phyloP scores from a whole-genome alignment of 2,113 vertebrate species.

The Sterna hirundo region DNA sequence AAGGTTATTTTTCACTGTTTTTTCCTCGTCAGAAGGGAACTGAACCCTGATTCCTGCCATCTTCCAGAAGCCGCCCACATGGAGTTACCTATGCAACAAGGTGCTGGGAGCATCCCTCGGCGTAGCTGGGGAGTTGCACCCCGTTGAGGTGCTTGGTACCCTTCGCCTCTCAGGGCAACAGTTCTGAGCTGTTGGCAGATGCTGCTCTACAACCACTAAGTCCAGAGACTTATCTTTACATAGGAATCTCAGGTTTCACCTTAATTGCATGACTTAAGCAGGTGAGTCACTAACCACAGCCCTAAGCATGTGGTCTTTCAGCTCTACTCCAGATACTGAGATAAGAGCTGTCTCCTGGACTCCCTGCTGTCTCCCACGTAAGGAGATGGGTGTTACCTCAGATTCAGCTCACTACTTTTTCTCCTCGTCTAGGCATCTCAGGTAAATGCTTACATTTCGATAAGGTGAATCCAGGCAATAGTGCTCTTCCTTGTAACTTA shows the following conservation, averaged over 20 bases:
- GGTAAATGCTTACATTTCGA: neutral
- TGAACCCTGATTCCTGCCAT: neutral
- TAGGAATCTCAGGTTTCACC: neutral
- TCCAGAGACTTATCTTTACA: neutral
- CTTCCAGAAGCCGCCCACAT: fast-evolving
- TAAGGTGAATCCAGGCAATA: neutral
- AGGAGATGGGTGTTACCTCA: neutral
- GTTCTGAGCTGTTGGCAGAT: neutral
- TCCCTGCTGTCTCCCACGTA: neutral
- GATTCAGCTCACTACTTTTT: neutral
- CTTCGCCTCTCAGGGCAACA: neutral
- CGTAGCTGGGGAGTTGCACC: neutral
- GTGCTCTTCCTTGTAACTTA: neutral
- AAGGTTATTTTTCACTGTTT: neutral
- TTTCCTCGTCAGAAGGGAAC: neutral
- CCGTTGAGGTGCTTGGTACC: neutral
- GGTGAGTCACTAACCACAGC: slow-evolving; percentile 14
- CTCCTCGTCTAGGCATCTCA: neutral
- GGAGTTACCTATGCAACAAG: neutral
- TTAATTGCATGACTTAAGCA: neutral
- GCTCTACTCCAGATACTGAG: neutral
- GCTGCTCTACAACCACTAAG: neutral
- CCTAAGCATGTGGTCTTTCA: neutral
- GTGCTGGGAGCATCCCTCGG: neutral
- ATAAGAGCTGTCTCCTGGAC: neutral